A percentile compares a stretch with the other conserved stretches of the same genome.
Conservation (phyloP, 2,888 invertebrate genomes). For the Harpalus rubripes region DNA sequence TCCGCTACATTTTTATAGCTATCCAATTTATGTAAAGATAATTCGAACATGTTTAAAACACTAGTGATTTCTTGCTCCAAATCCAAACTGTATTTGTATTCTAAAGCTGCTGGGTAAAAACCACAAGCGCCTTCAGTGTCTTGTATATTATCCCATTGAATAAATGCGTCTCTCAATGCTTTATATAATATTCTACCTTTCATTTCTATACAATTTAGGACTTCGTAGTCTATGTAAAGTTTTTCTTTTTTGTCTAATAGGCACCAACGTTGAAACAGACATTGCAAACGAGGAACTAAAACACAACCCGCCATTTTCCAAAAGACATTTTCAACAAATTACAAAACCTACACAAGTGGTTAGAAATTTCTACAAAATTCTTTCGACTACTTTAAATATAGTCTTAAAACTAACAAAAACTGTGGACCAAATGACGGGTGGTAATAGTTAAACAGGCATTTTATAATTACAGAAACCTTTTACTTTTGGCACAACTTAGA, state of each 20-base stretch:
- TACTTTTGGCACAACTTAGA: no score
- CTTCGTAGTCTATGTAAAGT: constrained; percentile 64
- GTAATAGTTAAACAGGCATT: no score
- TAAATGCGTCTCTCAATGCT: constrained; percentile 65
- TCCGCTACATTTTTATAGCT: constrained; percentile 13
- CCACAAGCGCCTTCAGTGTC: constrained; percentile 65
- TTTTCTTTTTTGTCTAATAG: constrained; percentile 56
- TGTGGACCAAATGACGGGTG: no score
- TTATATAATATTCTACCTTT: constrained; percentile 63
- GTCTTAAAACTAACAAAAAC: no score
- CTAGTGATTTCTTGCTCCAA: constrained; percentile 44
- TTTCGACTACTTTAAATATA: no score
- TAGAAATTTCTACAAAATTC: no score
- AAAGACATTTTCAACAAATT: no score
- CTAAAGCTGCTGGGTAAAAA: constrained; percentile 31
- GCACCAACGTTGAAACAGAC: constrained; percentile 67
- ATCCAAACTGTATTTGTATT: constrained; percentile 33
- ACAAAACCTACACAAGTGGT: no score
- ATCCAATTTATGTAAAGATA: constrained; percentile 38
- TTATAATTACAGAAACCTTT: no score
- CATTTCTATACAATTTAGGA: constrained; percentile 50
- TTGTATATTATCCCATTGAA: constrained; percentile 67
- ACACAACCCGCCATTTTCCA: neutral
- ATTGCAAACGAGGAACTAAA: constrained; percentile 66
- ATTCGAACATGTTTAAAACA: constrained; percentile 55